Base-by-base conservation (phyloP, 2,797 vertebrate genomes). In the Psittacula echo region DNA sequence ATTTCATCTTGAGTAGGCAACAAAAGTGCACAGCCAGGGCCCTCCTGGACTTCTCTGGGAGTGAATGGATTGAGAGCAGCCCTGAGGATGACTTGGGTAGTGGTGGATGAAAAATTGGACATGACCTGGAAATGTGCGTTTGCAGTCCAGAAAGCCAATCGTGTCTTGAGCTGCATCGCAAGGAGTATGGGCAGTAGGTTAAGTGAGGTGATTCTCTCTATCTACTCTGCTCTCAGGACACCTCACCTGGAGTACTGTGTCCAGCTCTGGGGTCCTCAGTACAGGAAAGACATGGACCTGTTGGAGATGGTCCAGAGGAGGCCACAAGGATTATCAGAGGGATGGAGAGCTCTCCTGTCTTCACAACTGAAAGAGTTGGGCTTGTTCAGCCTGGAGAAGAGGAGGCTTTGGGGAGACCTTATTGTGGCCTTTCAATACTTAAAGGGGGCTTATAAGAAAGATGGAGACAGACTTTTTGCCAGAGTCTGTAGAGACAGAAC, bases 41-140 rank as follows among this genome's bases (percentile, higher is more conserved):
- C 37, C 42, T 78, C 26, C 12, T 1, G 3, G 7, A 13, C 42
- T 61, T 19, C 27, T 15, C 23, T 56, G 23, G 32, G 23, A 27
- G 19, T 12, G 26, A 61, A 22, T 12, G 37, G 42, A 4, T 37
- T 50, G 47, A 50, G 29, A 79, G 13, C 56, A 50, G 19, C 6
- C 32, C 7, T 10, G 9, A 9, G 4, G 27, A 73, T 17, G 30
- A 13, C 7, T n/a, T 62, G 16, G 0, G 0, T 45, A 9, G 5
- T 17, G 16, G 16, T n/a, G 22, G 23, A 13, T 11, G 30, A 54
- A 76, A 67, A 76, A 5, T 0, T 1, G 17, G 20, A 26, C 26
- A 2, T 37, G 29, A 51, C 16, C 22, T 23, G 7, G 6, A 30
- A 39, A 18, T 5, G 30, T 30, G 30, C 1, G 0, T 60, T 67